Evolutionary conservation across 1,140 invertebrate genomes (phyloP).

Genomic region (Trachymyrmex cornetzi): DNA sequence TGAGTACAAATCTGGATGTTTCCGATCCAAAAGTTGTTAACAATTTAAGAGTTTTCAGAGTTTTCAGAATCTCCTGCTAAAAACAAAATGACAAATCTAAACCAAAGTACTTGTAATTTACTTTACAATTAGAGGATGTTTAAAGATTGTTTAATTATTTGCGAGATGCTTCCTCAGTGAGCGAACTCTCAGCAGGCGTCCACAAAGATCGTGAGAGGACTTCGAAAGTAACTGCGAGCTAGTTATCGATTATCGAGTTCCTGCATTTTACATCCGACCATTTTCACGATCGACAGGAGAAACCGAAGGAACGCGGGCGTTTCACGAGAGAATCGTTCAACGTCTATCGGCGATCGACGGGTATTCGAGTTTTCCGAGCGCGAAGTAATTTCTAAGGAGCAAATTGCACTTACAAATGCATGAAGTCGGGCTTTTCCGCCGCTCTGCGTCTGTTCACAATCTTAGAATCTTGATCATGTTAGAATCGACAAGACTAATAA

Average conservation of each 20-base stretch:
- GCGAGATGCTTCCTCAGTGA: constrained; percentile 6
- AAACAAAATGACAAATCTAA: neutral
- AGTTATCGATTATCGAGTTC: constrained; percentile 64
- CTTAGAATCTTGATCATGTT: constrained; percentile 58
- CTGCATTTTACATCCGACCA: constrained; percentile 59
- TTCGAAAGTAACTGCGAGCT: constrained; percentile 59
- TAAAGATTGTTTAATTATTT: constrained; percentile 53
- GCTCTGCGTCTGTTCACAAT: constrained; percentile 29
- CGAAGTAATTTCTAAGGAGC: constrained; percentile 65
- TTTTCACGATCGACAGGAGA: constrained; percentile 55
- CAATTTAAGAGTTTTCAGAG: neutral
- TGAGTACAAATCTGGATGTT: too few species aligned
- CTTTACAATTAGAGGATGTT: constrained; percentile 26
- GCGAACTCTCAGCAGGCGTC: constrained; percentile 36
- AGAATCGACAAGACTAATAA: constrained; percentile 55
- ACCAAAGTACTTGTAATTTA: neutral
- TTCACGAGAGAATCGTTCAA: constrained; percentile 55
- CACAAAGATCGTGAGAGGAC: constrained; percentile 53
- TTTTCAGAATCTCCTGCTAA: neutral
- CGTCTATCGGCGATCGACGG: constrained; percentile 56
- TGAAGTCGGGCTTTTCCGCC: constrained; percentile 52
- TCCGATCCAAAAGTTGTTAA: neutral
- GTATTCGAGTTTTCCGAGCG: constrained; percentile 62
- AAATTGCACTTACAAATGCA: constrained; percentile 65
- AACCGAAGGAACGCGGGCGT: constrained; percentile 39